phyloP scores from a whole-genome alignment of 2,888 invertebrate genomes.

The Mesorhabditis spiculigera region DNA sequence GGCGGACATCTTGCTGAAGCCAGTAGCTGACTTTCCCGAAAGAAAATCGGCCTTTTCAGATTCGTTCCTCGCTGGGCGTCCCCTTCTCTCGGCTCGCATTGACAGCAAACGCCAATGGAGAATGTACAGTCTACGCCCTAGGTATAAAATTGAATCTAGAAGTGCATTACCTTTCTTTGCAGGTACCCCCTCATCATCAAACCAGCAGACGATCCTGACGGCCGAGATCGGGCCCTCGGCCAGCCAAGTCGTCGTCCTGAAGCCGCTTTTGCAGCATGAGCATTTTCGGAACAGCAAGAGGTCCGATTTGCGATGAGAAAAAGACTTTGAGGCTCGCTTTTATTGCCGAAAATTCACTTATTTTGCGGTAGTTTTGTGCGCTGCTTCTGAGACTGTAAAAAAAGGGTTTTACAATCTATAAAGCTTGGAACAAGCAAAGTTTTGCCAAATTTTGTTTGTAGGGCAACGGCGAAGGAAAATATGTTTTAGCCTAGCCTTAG shows the following conservation, averaged over 20 bases:
- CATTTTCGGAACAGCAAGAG: neutral
- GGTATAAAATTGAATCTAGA: neutral
- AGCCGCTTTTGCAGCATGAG: neutral
- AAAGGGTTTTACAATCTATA: neutral
- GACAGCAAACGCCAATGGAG: neutral
- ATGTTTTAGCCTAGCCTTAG: no score
- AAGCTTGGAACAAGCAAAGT: no score
- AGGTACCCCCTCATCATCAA: neutral
- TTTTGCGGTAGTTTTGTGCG: no score
- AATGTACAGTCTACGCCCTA: neutral
- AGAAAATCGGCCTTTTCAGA: slow-evolving; percentile 2
- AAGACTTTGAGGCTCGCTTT: no score
- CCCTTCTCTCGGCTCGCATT: neutral
- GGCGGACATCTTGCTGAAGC: no score
- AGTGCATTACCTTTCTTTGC: neutral
- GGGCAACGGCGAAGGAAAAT: no score
- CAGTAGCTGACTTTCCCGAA: no score
- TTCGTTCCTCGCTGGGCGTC: neutral
- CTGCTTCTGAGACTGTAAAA: neutral
- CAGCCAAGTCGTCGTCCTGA: neutral
- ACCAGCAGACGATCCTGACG: neutral
- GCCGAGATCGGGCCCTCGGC: neutral
- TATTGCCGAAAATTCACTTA: no score
- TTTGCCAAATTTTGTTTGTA: no score
- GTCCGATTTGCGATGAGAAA: neutral